phyloP scores from a whole-genome alignment of 2,888 invertebrate genomes.

The Brenthis daphne region DNA sequence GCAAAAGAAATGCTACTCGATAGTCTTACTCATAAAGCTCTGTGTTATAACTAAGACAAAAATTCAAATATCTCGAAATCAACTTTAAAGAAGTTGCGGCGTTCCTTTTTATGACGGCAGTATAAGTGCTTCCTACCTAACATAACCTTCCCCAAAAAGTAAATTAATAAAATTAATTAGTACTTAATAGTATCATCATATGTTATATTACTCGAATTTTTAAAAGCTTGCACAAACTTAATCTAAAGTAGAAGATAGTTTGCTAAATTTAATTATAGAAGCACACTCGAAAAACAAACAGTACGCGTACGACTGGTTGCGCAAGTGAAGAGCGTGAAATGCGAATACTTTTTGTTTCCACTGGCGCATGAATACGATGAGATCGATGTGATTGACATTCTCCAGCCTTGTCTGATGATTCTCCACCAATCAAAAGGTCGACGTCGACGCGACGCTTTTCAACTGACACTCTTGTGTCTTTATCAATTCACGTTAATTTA shows the following conservation, averaged over 20 bases:
- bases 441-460: conserved; percentile 49
- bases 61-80: no score
- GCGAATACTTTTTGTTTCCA: conserved; percentile 34
- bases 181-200: not conserved
- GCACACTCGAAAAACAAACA: conserved; percentile 5
- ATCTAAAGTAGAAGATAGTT: not conserved
- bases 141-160: no score
- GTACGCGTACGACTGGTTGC: conserved; percentile 23
- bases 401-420: conserved; percentile 51
- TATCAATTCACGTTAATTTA: conserved; percentile 58
- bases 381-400: conserved; percentile 45
- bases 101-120: no score
- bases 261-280: not conserved
- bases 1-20: no score
- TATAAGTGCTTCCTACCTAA: no score
- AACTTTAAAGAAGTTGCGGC: no score
- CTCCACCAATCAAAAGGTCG: conserved; percentile 65
- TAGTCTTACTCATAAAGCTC: no score
- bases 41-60: no score
- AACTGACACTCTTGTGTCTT: conserved; percentile 58
- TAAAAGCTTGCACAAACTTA: not conserved
- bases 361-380: conserved; percentile 38
- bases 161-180: no score
- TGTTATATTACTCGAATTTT: no score
- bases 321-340: conserved; percentile 31